Percentiles rank a stretch among this genome's conserved stretches.
Conservation (phyloP, 2,888 invertebrate genomes). For the Drosophila paramelanica region DNA sequence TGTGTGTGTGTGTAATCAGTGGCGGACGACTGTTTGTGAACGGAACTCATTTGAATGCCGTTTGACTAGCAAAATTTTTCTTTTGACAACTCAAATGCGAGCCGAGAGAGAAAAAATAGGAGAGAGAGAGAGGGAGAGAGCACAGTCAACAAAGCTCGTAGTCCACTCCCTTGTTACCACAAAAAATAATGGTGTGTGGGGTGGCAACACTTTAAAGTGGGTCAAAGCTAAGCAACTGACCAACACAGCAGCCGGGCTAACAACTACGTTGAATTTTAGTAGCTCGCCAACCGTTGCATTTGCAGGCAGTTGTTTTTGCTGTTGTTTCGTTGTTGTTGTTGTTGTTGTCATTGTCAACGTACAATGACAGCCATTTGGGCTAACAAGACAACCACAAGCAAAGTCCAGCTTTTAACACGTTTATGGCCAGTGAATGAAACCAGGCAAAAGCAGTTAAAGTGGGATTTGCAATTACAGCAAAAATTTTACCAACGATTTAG, state of each 20-base stretch:
- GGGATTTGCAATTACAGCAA: neutral
- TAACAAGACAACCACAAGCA: slow-evolving; percentile 17
- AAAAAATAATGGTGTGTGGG: slow-evolving; percentile 5
- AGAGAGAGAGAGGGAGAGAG: neutral
- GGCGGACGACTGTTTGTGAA: slow-evolving; percentile 55
- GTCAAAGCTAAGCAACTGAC: slow-evolving; percentile 33
- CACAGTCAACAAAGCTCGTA: neutral
- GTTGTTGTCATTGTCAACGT: slow-evolving; percentile 22
- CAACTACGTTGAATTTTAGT: slow-evolving; percentile 38
- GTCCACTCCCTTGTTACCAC: slow-evolving; percentile 9
- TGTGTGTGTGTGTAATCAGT: slow-evolving; percentile 59
- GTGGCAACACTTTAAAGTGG: slow-evolving; percentile 45
- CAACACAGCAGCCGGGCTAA: slow-evolving; percentile 28
- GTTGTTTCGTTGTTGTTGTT: slow-evolving; percentile 13
- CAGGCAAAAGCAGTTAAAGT: too few species aligned
- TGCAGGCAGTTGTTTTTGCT: neutral
- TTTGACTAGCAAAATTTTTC: slow-evolving; percentile 62
- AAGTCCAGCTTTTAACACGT: slow-evolving; percentile 32
- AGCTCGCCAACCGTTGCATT: slow-evolving; percentile 4
- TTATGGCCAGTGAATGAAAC: slow-evolving; percentile 21
- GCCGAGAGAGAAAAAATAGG: neutral
- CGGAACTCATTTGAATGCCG: slow-evolving; percentile 77
- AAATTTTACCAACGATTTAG: neutral
- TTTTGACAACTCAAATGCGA: slow-evolving; percentile 56
- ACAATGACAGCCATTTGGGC: slow-evolving; percentile 41